These are phyloP conservation scores for Drosophila anomalata DNA, from an alignment of 2,888 invertebrate genomes.

Conservation along the genomic window DNA sequence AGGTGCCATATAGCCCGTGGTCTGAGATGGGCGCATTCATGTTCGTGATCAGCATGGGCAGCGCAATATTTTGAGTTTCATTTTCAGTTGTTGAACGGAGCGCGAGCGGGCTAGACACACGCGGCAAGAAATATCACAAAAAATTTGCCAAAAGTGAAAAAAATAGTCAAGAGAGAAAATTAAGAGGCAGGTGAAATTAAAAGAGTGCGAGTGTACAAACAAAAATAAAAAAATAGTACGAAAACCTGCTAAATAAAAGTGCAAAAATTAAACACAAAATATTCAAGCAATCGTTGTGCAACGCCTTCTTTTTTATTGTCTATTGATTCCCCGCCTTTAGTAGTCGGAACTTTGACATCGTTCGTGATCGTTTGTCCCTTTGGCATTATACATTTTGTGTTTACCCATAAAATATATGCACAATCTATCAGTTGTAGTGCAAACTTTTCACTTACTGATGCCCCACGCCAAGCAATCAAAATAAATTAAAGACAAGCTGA, in stretches of 20 bases:
- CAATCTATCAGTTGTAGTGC: constrained; percentile 5
- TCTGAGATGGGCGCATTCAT: constrained; percentile 42
- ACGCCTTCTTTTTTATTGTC: constrained; percentile 6
- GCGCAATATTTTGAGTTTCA: constrained; percentile 59
- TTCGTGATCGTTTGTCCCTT: constrained; percentile 18
- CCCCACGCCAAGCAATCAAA: constrained; percentile 26
- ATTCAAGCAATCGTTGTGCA: constrained; percentile 33
- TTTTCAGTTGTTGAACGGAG: constrained; percentile 65
- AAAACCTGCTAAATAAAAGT: constrained; percentile 25
- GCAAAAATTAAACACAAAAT: constrained; percentile 29
- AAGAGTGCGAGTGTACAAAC: constrained; percentile 30
- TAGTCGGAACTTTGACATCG: constrained; percentile 4
- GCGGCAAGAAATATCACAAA: constrained; percentile 6
- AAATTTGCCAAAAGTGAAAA: constrained; percentile 17
- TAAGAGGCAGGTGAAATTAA: constrained; percentile 5
- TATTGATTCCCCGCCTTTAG: constrained; percentile 4
- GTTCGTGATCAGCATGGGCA: constrained; percentile 68
- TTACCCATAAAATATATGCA: neutral
- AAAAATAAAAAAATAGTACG: constrained; percentile 8
- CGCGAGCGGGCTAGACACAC: constrained; percentile 63
- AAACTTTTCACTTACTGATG: constrained; percentile 9
- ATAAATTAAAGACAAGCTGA: constrained; percentile 38
- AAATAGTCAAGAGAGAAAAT: constrained; percentile 1
- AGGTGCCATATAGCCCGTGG: constrained; percentile 12
- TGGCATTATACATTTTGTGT: constrained; percentile 12